Percentiles rank a stretch among this genome's conserved stretches.
phyloP scores from a whole-genome alignment of 2,113 vertebrate species.

The Varanus salvator region DNA sequence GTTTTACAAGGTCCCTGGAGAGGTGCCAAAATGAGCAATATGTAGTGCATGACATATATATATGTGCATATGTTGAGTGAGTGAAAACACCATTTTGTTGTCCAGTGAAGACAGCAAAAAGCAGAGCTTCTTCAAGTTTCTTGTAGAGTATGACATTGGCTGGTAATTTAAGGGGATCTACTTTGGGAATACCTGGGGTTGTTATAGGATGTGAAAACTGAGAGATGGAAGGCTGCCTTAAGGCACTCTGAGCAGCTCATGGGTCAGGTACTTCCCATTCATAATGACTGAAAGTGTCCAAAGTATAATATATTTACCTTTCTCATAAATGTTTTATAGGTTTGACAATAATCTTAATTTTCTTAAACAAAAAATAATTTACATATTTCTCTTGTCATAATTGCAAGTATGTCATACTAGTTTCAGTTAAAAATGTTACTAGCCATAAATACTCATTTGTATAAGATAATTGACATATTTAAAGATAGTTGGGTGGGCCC shows the following conservation, averaged over 20 bases:
- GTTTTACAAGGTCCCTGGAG: neutral
- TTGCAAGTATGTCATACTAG: neutral
- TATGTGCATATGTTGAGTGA: too few relatives aligned
- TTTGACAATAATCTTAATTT: neutral
- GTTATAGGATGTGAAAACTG: neutral
- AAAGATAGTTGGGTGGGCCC: neutral
- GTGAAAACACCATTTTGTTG: neutral
- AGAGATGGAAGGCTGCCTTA: neutral
- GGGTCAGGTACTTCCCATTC: neutral
- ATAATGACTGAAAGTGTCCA: neutral
- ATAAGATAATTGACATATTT: neutral
- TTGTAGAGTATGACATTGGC: neutral
- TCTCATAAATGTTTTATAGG: neutral
- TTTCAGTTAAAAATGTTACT: neutral
- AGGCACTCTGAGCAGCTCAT: neutral
- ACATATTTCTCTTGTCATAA: neutral
- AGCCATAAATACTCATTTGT: neutral
- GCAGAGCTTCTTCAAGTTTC: neutral
- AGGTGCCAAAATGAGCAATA: neutral
- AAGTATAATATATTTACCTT: neutral
- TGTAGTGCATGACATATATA: neutral
- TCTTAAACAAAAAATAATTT: neutral
- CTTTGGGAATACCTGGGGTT: neutral
- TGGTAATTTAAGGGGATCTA: neutral
- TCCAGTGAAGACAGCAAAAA: neutral